Evolutionary conservation across 2,888 invertebrate species (phyloP).

Genomic region (Archaeoteleia sp.): DNA sequence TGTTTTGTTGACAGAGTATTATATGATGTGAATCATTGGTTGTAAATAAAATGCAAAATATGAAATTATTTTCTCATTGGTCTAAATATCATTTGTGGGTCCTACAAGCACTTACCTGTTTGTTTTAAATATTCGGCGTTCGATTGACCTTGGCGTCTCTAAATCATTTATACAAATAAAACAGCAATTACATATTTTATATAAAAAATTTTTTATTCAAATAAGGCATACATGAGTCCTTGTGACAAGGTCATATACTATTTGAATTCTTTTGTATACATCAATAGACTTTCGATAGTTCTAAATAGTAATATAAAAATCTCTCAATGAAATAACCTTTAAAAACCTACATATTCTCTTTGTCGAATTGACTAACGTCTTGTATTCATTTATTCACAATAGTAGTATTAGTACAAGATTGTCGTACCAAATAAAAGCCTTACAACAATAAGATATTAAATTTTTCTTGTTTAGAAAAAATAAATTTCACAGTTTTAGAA

Average conservation of each 20-base stretch:
- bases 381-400: too few relatives aligned
- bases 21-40: too few relatives aligned
- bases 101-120: too few relatives aligned
- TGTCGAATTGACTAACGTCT: not conserved
- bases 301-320: slow-evolving; percentile 33
- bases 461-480: not conserved
- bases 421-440: not conserved
- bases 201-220: slow-evolving; percentile 45
- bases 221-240: slow-evolving; percentile 42
- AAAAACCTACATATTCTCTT: not conserved
- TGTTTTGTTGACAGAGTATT: too few relatives aligned
- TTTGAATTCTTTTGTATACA: slow-evolving; percentile 18
- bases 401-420: slow-evolving; percentile 9
- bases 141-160: too few relatives aligned
- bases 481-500: not conserved
- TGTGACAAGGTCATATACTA: slow-evolving; percentile 28
- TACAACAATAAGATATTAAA: not conserved
- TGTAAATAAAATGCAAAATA: too few relatives aligned
- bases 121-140: too few relatives aligned
- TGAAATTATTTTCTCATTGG: too few relatives aligned
- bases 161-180: too few relatives aligned
- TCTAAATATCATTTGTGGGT: too few relatives aligned
- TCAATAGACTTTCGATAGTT: too few relatives aligned
- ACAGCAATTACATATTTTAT: slow-evolving; percentile 25
- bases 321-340: not conserved